Evolutionary conservation across 2,113 vertebrate genomes (phyloP).

Genomic region (Tor tambroides): DNA sequence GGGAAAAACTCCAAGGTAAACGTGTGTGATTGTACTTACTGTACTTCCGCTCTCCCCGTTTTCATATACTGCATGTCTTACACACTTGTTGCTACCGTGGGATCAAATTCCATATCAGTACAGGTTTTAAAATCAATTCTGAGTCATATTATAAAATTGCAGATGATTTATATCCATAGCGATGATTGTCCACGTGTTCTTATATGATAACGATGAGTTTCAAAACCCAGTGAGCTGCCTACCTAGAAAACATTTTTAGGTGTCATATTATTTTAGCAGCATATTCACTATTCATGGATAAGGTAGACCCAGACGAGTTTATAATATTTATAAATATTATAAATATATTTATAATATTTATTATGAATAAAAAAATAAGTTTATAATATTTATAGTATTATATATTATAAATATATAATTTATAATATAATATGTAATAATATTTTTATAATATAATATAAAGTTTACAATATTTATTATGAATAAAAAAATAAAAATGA

Average conservation of each 20-base stretch:
- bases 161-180: not conserved
- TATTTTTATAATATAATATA: too few relatives aligned
- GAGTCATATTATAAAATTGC: not conserved
- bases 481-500: too few relatives aligned
- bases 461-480: too few relatives aligned
- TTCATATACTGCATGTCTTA: not conserved
- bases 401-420: too few relatives aligned
- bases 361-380: too few relatives aligned
- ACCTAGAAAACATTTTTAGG: not conserved
- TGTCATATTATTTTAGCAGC: not conserved
- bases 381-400: too few relatives aligned
- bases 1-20: conserved; percentile 92
- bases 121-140: not conserved
- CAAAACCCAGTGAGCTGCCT: not conserved
- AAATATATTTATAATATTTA: too few relatives aligned
- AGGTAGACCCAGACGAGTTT: not conserved
- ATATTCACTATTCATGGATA: not conserved
- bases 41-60: not conserved
- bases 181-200: not conserved
- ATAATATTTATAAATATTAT: too few relatives aligned
- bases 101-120: not conserved
- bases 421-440: too few relatives aligned
- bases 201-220: not conserved
- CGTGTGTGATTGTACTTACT: not conserved
- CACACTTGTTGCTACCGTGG: not conserved